Evolutionary conservation across 2,888 invertebrate species (phyloP), one percentile per base, ranked within the genome.

Genomic region (Drosophila histrio): DNA sequence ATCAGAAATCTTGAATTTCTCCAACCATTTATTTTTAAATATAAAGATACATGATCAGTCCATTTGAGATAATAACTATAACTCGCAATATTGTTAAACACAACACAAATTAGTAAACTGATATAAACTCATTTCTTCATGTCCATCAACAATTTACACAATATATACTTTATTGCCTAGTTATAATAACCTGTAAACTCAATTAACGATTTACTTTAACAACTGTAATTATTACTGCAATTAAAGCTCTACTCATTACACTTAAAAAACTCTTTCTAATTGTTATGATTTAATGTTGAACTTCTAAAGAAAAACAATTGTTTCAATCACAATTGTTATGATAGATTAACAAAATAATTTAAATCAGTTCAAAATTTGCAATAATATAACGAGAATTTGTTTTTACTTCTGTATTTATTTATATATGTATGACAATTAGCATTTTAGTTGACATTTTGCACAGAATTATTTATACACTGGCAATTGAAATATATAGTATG

Each of bases 311-410:
- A 38, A 21, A 19, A 38, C 11, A 11, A 15, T 5, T 4, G 11
- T 38, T 38, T 19, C 3, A 21, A 2, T n/a, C 38, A 0, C 19
- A 21, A 22, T 46, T 13, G n/a, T 46, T 30, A 46, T 32, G 30
- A 30, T 36, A 36, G 30, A 30, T 36, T 17, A 13, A 21, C 13
- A 19, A 47, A 19, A 26, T 9, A 39, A 41, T 22, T 43, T 28
- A 34, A 49, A 13, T 34, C 49, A 50, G 46, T 49, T 57, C 22
- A 60, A 60, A 60, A 73, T 70, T 77, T 61, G 54, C 63, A 77
- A 53, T 58, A 64, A 58, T 58, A 52, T 32, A 36, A 24, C 52
- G n/a, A 47, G 8, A 19, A 63, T 36, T 26, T 22, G 19, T 7
- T 26, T 52, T 54, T n/a, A 32, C 9, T 24, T 11, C 7, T 21